Evolutionary conservation across 2,888 invertebrate species (phyloP), one percentile per base, ranked within the genome.

Genomic region (Julus scandinavius): DNA sequence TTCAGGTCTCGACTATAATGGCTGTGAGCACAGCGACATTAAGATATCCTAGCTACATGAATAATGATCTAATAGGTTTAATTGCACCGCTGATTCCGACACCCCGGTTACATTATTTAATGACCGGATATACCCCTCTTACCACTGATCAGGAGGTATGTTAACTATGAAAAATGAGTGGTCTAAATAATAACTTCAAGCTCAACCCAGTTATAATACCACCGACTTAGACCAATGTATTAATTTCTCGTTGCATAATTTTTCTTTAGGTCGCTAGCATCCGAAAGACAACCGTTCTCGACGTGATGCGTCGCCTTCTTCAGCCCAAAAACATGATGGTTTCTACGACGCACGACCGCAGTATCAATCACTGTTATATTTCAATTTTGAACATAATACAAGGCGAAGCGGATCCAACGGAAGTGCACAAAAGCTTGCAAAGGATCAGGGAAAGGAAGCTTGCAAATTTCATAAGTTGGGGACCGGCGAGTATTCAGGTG

Each of bases 311-410:
- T 90, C 94, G 99, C 89, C 93, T 99, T 88, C 93, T 99, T 87
- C 99, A 99, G 92, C 98, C 99, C 5, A 99, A 99, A 93, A 99
- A 99, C 92, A 99, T 99, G 98, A 99, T 99, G 99, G 99, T 99
- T 5, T 98, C 99, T 0, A 97, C 98, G 3, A 96, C 96, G 50
- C 95, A 96, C 88, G 98, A 98, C 92, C 94, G 98, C 91, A 96
- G 95, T 89, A 91, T 92, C 29, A 92, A 92, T 89, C 93, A 94
- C 90, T 98, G 98, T 92, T 99, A 98, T 92, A 97, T 99, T 91
- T 98, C 98, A 29, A 98, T 99, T 91, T 93, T 99, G 40, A 99
- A 99, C 91, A 99, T 99, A 89, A 98, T 99, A 92, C 93, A 97
- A 96, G 98, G 99, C 88, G 99, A 99, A 93, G 98, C 99, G 20